Conservation (phyloP, 64 coral and sea anemone genomes). For the Dendrophyllia cribrosa region DNA sequence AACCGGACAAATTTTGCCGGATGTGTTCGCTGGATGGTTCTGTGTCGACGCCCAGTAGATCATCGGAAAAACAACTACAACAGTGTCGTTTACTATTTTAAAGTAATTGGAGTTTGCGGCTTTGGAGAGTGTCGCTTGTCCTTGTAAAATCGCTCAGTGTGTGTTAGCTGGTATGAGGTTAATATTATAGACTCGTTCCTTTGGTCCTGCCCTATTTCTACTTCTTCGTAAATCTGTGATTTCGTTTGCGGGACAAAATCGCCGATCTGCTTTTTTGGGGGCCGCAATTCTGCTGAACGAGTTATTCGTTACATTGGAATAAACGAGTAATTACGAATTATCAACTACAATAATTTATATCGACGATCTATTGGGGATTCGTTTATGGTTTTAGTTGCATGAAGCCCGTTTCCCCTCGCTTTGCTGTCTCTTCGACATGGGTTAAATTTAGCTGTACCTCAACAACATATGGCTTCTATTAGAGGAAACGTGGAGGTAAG, state of each 20-base stretch:
- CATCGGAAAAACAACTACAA: not conserved
- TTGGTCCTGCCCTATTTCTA: conserved; percentile 1
- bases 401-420: not conserved
- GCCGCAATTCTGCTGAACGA: not conserved
- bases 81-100: not conserved
- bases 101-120: not conserved
- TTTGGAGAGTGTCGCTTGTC: not conserved
- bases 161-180: not conserved
- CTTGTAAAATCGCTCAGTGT: not conserved
- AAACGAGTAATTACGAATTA: conserved; percentile 14
- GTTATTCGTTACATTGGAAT: conserved; percentile 38
- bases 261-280: not conserved
- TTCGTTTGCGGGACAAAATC: conserved; percentile 3
- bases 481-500: conserved; percentile 35
- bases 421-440: not conserved
- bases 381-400: not conserved
- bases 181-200: conserved; percentile 1
- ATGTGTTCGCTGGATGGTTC: conserved; percentile 46
- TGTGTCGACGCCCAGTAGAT: conserved; percentile 19
- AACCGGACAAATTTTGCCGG: not conserved
- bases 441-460: conserved; percentile 16
- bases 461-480: conserved; percentile 52
- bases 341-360: conserved; percentile 13
- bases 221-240: conserved; percentile 36
- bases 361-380: not conserved